Conservation (phyloP, 2,113 vertebrate genomes). For the Arvicanthis niloticus region DNA sequence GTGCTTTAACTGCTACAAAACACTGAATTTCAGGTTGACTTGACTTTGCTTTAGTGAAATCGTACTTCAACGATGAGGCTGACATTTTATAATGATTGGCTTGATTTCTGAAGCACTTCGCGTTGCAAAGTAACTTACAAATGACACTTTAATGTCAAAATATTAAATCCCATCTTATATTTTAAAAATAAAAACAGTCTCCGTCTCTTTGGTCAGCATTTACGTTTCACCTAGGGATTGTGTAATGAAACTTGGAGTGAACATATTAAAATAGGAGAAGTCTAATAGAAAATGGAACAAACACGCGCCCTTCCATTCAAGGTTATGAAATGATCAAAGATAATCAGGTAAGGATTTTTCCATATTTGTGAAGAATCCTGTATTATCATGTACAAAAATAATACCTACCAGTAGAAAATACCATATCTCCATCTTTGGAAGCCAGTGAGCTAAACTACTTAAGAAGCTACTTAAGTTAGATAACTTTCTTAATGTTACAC, state of each 20-base stretch:
- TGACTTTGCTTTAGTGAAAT: not conserved
- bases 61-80: not conserved
- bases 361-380: not conserved
- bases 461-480: not conserved
- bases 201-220: not conserved
- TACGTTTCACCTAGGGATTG: not conserved
- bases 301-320: not conserved
- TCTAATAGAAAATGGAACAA: not conserved
- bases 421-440: not conserved
- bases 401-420: rapidly evolving
- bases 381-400: rapidly evolving
- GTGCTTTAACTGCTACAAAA: not conserved
- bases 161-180: not conserved
- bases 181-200: too few relatives aligned
- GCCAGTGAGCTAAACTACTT: not conserved
- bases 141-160: not conserved
- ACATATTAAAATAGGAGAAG: not conserved
- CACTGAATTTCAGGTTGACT: not conserved
- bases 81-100: not conserved
- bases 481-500: not conserved
- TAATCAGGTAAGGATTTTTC: not conserved
- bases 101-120: not conserved
- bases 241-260: not conserved
- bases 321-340: not conserved
- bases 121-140: not conserved